Base-by-base conservation (phyloP, 2,797 vertebrate species). In the Myotis daubentonii region DNA sequence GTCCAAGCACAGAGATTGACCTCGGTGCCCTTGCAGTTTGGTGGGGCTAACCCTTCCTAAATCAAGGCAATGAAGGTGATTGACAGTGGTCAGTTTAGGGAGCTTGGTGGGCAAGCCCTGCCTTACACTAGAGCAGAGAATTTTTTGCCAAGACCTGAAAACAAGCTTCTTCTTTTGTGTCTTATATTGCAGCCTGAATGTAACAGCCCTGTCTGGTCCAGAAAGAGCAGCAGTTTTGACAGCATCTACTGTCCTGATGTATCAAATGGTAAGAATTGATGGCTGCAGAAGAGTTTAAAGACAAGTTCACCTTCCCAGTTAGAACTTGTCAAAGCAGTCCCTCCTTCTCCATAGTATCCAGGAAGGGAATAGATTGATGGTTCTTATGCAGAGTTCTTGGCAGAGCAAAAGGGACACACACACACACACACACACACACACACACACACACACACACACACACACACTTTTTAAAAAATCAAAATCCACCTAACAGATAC, bases 201-300 rank as follows among this genome's bases (percentile, higher is more conserved):
- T 97, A 99, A 98, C 98, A 99, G 99, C 96, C 99, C 99, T 4
- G 95, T 98, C 96, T 99, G 99, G 99, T 98, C 99, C 82, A 99
- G 98, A 97, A 98, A 99, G 97, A 99, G 98, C 97, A 98, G 98
- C 97, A 98, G 98, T 98, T 99, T 99, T 98, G 98, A 98, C 95
- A 98, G 96, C 76, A 85, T 98, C 85, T 99, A 99, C 97, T 99
- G 98, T 83, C 98, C 99, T 86, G 98, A 98, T 79, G 94, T 98
- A 53, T 98, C 98, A 88, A 99, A 98, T 36, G 99, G 99, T 99
- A 98, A 98, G 98, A 70, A 85, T 0, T 12, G 70, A 36, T 86
- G 25, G 68, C 66, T 51, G 72, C 17, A 65, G 53, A 65, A 36
- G 16, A 70, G 75, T 55, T 84, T 79, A 74, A 75, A 91, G 74